Evolutionary conservation across 2,113 vertebrate genomes (phyloP).

Genomic region (Cairina moschata): DNA sequence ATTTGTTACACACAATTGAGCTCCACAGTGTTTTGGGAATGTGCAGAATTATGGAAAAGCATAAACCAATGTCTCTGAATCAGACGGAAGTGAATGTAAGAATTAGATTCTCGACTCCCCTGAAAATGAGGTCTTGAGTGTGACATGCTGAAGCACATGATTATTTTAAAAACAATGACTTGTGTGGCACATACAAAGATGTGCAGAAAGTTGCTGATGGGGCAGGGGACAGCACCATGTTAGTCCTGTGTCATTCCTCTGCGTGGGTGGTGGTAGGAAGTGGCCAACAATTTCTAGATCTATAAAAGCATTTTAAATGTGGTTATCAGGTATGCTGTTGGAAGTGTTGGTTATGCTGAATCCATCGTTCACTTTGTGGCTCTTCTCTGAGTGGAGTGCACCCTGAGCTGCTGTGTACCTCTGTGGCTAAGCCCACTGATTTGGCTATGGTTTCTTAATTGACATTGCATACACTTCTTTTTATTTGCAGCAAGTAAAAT

Average conservation of each 20-base stretch:
- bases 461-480: not conserved
- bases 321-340: not conserved
- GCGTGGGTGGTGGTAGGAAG: not conserved
- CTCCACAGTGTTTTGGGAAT: not conserved
- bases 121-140: not conserved
- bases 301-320: not conserved
- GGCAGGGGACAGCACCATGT: fast-evolving
- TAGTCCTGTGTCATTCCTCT: not conserved
- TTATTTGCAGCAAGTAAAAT: not conserved
- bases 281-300: not conserved
- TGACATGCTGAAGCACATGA: not conserved
- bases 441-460: not conserved
- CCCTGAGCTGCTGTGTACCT: not conserved
- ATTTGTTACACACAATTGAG: not conserved
- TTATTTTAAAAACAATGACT: not conserved
- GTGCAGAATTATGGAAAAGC: not conserved
- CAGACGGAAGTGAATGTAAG: not conserved
- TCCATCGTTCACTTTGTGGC: not conserved
- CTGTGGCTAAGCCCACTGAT: not conserved
- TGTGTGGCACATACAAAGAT: too few species aligned
- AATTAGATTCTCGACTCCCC: not conserved
- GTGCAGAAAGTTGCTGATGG: not conserved
- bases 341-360: not conserved
- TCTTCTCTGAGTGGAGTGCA: not conserved
- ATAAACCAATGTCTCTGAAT: not conserved